Conservation (phyloP, 1,140 invertebrate genomes). For the Cydia pomonella region DNA sequence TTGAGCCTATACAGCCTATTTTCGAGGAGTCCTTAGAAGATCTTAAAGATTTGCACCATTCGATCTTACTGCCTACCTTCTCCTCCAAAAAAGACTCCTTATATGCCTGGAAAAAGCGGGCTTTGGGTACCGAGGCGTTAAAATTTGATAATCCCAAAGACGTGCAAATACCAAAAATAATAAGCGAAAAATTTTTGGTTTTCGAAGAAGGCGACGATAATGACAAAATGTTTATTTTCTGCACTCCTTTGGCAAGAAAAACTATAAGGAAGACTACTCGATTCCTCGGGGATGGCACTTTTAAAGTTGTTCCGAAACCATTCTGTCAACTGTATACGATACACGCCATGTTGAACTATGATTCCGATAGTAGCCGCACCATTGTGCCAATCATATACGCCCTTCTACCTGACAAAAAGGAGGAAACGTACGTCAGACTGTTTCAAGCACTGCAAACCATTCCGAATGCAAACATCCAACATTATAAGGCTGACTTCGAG, state of each 20-base stretch:
- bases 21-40: slow-evolving; percentile 21
- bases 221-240: slow-evolving; percentile 1
- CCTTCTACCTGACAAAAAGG: not conserved
- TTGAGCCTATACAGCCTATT: slow-evolving; percentile 12
- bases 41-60: slow-evolving; percentile 16
- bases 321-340: slow-evolving; percentile 13
- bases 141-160: slow-evolving; percentile 16
- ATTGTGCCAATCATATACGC: slow-evolving; percentile 18
- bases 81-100: slow-evolving; percentile 15
- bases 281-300: slow-evolving; percentile 18
- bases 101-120: slow-evolving; percentile 11
- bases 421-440: slow-evolving; percentile 21
- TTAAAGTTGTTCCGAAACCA: slow-evolving; percentile 18
- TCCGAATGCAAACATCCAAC: slow-evolving; percentile 15
- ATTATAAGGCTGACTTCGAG: slow-evolving; percentile 18
- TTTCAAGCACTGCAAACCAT: slow-evolving; percentile 12
- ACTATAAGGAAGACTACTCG: not conserved
- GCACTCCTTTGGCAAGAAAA: slow-evolving; percentile 12
- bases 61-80: slow-evolving; percentile 17
- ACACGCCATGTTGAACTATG: slow-evolving; percentile 6
- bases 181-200: slow-evolving; percentile 16
- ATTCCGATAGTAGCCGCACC: not conserved
- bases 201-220: slow-evolving; percentile 7
- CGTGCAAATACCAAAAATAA: slow-evolving; percentile 16
- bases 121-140: slow-evolving; percentile 18